A percentile compares a stretch with the other conserved stretches of the same genome.
Conservation (phyloP, 2,797 vertebrate species). For the Eulemur coronatus region DNA sequence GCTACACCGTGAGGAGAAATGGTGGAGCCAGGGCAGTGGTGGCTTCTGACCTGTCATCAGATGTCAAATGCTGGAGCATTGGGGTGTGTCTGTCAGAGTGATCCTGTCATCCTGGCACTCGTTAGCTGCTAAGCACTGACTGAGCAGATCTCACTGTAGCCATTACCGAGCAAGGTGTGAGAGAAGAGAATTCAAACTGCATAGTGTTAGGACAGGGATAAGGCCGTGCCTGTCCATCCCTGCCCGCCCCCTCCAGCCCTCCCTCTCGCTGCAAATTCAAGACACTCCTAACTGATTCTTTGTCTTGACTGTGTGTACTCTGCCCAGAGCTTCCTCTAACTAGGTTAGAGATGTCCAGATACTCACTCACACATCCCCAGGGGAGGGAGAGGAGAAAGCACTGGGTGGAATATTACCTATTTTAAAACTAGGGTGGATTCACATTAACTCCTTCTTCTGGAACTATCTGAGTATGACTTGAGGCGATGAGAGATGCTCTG, state of each 20-base stretch:
- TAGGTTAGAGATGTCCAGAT: not conserved
- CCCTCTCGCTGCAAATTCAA: not conserved
- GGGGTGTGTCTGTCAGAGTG: not conserved
- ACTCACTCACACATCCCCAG: not conserved
- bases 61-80: not conserved
- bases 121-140: too few relatives aligned
- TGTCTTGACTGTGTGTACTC: not conserved
- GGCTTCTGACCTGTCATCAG: not conserved
- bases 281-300: not conserved
- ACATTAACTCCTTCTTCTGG: not conserved
- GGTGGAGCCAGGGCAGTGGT: accelerated
- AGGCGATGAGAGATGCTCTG: not conserved
- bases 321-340: not conserved
- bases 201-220: not conserved
- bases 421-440: not conserved
- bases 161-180: accelerated
- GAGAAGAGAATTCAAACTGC: not conserved
- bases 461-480: not conserved
- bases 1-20: too few relatives aligned
- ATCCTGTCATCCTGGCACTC: not conserved
- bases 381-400: not conserved
- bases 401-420: not conserved
- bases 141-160: accelerated
- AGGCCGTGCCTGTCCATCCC: too few relatives aligned
- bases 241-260: too few relatives aligned